Conservation (phyloP, 2,797 vertebrate genomes). For the Characodon lateralis region DNA sequence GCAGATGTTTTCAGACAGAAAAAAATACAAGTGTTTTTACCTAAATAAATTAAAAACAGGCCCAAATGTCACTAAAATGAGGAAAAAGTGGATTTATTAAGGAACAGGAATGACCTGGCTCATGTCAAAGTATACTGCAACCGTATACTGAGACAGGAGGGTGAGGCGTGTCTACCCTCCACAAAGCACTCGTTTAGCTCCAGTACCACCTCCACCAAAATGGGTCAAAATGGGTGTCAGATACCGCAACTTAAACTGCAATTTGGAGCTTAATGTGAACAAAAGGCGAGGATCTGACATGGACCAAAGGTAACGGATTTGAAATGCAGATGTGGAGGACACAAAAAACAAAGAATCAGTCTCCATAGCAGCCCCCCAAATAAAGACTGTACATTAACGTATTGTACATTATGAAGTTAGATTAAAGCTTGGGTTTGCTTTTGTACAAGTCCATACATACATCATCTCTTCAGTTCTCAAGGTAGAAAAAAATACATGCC, state of each 20-base stretch:
- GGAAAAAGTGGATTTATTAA: constrained; percentile 50
- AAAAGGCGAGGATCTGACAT: constrained; percentile 26
- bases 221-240: constrained; percentile 10
- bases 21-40: constrained; percentile 11
- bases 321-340: constrained; percentile 37
- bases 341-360: constrained; percentile 37
- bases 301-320: constrained; percentile 39
- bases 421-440: constrained; percentile 66
- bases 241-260: constrained; percentile 32
- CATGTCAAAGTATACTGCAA: constrained; percentile 36
- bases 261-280: constrained; percentile 21
- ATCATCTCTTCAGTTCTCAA: constrained; percentile 52
- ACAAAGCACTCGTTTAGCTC: constrained; percentile 33
- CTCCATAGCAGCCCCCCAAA: constrained; percentile 60
- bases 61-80: constrained; percentile 26
- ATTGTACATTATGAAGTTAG: constrained; percentile 75
- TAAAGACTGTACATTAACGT: constrained; percentile 71
- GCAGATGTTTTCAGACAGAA: constrained; percentile 8
- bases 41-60: constrained; percentile 21
- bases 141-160: constrained; percentile 42
- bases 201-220: background rate
- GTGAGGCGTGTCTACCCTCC: constrained; percentile 48
- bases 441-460: constrained; percentile 73
- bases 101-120: constrained; percentile 37
- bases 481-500: constrained; percentile 79